These are phyloP conservation scores for Ophiodon elongatus DNA, from an alignment of 2,113 vertebrate species.

Conservation along the genomic window DNA sequence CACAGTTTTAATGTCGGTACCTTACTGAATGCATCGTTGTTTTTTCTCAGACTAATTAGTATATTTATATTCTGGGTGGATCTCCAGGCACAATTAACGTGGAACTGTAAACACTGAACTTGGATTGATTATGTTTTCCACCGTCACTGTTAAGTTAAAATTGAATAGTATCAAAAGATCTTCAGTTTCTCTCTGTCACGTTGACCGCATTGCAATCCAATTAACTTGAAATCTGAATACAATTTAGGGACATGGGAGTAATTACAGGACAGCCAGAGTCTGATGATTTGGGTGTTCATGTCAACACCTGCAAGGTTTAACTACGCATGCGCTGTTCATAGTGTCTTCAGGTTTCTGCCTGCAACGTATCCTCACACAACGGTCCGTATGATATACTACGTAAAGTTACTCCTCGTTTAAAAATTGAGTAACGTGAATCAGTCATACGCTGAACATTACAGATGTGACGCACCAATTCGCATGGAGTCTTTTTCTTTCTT, in stretches of 20 bases:
- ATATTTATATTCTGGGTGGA: neutral
- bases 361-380: neutral
- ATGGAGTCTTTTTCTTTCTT: neutral
- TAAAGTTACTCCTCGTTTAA: neutral
- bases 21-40: neutral
- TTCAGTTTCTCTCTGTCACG: neutral
- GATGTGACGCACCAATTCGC: neutral
- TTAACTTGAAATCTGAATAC: conserved; percentile 38
- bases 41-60: neutral
- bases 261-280: conserved; percentile 6
- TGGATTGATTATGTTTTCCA: neutral
- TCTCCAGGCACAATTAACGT: neutral
- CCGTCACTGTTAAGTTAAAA: neutral
- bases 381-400: neutral
- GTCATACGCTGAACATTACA: neutral
- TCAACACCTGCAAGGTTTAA: conserved; percentile 15
- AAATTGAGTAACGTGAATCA: neutral
- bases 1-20: neutral
- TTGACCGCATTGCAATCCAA: conserved; percentile 18
- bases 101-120: neutral
- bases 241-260: conserved; percentile 48
- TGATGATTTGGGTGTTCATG: neutral
- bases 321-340: neutral
- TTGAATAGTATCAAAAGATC: conserved; percentile 1
- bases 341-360: neutral